Evolutionary conservation across 1,140 invertebrate species (phyloP).

Genomic region (Atta cephalotes): DNA sequence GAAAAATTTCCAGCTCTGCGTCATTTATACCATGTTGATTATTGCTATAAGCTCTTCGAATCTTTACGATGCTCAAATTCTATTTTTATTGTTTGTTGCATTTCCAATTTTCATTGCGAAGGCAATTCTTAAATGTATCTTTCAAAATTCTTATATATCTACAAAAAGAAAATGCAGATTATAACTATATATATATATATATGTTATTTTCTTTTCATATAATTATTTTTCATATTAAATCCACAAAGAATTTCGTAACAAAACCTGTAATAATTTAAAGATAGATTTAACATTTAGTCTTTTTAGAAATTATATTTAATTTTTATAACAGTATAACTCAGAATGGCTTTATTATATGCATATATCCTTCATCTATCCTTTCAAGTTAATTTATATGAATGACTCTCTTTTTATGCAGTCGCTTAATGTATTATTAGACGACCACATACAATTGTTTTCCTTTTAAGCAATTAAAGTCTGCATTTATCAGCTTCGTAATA

Average conservation of each 20-base stretch:
- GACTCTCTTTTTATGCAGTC: background rate
- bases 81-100: background rate
- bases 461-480: slow-evolving; percentile 1
- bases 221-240: slow-evolving; percentile 1
- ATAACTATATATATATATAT: background rate
- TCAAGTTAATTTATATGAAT: background rate
- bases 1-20: background rate
- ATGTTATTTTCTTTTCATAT: background rate
- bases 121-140: background rate
- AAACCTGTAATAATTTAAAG: background rate
- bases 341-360: background rate
- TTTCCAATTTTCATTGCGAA: background rate
- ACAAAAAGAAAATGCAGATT: background rate
- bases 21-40: background rate
- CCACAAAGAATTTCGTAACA: background rate
- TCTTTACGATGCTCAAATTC: background rate
- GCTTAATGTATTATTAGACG: slow-evolving; percentile 6
- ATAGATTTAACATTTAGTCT: background rate
- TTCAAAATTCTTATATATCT: background rate
- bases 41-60: background rate
- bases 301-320: background rate
- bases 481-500: background rate
- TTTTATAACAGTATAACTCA: background rate
- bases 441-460: background rate
- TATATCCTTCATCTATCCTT: background rate